Conservation (phyloP, 2,888 invertebrate genomes). For the Malacosoma neustria region DNA sequence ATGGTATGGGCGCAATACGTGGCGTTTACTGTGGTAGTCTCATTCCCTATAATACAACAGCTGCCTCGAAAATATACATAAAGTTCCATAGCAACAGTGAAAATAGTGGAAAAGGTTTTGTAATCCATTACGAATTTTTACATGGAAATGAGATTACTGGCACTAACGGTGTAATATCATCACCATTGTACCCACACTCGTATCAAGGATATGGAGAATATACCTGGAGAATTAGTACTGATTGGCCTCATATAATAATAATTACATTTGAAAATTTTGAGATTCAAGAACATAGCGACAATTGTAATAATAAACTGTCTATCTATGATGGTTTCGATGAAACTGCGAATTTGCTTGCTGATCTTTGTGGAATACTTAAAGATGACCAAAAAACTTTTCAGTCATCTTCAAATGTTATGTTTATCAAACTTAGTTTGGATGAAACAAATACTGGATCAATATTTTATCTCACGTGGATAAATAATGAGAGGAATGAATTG, state of each 20-base stretch:
- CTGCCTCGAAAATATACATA: slow-evolving; percentile 78
- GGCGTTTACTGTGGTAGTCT: slow-evolving; percentile 81
- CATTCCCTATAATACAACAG: slow-evolving; percentile 76
- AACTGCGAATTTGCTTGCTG: slow-evolving; percentile 71
- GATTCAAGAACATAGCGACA: slow-evolving; percentile 35
- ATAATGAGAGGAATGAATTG: slow-evolving; percentile 17
- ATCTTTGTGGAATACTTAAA: slow-evolving; percentile 67
- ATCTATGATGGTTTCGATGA: slow-evolving; percentile 85
- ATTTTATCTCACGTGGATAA: slow-evolving; percentile 45
- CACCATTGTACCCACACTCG: slow-evolving; percentile 83
- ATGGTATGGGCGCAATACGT: slow-evolving; percentile 78
- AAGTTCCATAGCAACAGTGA: slow-evolving; percentile 82
- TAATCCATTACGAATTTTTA: slow-evolving; percentile 80
- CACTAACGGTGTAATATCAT: slow-evolving; percentile 80
- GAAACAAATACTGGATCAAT: slow-evolving; percentile 53
- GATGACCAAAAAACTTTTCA: slow-evolving; percentile 25
- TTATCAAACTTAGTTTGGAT: slow-evolving; percentile 66
- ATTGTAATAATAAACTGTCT: slow-evolving; percentile 42
- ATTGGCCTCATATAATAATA: slow-evolving; percentile 25
- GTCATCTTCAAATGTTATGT: slow-evolving; percentile 79
- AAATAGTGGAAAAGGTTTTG: slow-evolving; percentile 81
- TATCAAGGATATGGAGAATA: slow-evolving; percentile 59
- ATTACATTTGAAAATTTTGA: slow-evolving; percentile 34
- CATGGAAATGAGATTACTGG: slow-evolving; percentile 82
- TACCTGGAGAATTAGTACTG: slow-evolving; percentile 82